Conservation (phyloP, 1,140 invertebrate species). For the Monochamus saltuarius region DNA sequence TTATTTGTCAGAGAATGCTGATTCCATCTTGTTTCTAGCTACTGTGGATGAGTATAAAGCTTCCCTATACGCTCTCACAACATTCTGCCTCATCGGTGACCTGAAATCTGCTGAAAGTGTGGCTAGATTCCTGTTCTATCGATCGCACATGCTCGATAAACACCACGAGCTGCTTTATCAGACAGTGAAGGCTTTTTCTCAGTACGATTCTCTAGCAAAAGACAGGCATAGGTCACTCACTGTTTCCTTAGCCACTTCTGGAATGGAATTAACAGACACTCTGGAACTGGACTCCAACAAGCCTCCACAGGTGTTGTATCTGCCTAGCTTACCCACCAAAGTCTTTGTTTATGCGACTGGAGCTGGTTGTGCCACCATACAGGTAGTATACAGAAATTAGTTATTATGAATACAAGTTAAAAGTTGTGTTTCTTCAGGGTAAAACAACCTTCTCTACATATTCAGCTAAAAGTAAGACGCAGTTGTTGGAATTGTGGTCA, state of each 20-base stretch:
- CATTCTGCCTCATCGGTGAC: constrained; percentile 55
- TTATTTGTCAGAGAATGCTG: background rate
- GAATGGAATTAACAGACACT: constrained; percentile 67
- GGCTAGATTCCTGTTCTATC: constrained; percentile 63
- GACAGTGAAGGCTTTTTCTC: constrained; percentile 59
- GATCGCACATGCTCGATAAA: constrained; percentile 60
- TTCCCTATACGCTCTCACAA: constrained; percentile 52
- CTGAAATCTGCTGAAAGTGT: constrained; percentile 62
- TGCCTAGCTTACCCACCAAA: constrained; percentile 64
- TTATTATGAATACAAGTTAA: background rate
- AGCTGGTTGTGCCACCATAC: constrained; percentile 65
- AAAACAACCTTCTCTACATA: constrained; percentile 63
- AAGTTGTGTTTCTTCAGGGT: constrained; percentile 50
- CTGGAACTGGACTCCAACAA: constrained; percentile 58
- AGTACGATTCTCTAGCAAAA: constrained; percentile 58
- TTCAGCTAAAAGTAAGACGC: constrained; percentile 55
- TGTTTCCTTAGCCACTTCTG: constrained; percentile 64
- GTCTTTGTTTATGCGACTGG: constrained; percentile 68
- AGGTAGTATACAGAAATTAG: constrained; percentile 48
- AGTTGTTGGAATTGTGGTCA: constrained; percentile 58
- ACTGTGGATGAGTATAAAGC: constrained; percentile 56
- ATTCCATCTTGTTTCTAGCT: constrained; percentile 38
- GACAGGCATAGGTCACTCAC: constrained; percentile 62
- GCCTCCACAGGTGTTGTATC: constrained; percentile 56
- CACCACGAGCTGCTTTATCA: constrained; percentile 61